A percentile compares a stretch with the other conserved stretches of the same genome.
phyloP scores from a whole-genome alignment of 2,113 vertebrate species.

The Stomatorhinus ivindoensis region DNA sequence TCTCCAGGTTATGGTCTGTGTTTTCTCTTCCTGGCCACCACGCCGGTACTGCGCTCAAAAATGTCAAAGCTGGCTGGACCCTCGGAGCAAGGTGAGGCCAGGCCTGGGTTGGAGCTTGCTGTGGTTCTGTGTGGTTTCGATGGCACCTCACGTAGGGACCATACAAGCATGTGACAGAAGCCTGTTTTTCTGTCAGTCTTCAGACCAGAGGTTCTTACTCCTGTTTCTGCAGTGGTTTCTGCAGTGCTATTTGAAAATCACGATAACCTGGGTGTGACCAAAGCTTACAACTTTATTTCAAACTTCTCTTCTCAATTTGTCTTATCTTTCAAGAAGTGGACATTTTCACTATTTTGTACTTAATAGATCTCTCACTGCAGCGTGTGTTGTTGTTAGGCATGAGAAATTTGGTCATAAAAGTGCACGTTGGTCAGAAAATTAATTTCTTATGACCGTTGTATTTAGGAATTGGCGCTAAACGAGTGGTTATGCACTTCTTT shows the following conservation, averaged over 20 bases:
- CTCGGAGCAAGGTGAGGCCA: slow-evolving; percentile 75
- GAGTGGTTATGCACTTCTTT: neutral
- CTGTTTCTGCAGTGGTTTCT: neutral
- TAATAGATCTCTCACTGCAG: neutral
- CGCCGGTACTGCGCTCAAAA: slow-evolving; percentile 83
- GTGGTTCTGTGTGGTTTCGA: neutral
- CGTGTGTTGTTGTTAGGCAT: neutral
- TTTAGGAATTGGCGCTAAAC: neutral
- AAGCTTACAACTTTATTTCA: neutral
- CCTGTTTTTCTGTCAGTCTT: neutral
- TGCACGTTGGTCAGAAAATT: neutral
- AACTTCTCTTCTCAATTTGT: neutral
- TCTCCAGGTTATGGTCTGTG: slow-evolving; percentile 74
- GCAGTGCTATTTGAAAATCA: neutral
- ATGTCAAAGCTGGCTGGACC: slow-evolving; percentile 77
- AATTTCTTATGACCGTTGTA: neutral
- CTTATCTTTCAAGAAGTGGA: neutral
- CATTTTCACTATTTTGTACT: neutral
- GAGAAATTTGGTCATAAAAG: neutral
- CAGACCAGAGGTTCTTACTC: neutral
- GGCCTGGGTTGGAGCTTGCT: neutral
- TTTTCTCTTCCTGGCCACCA: slow-evolving; percentile 74
- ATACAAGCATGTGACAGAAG: neutral
- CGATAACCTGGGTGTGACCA: neutral
- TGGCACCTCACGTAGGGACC: neutral